These are phyloP conservation scores for Nipponia nippon DNA, from an alignment of 2,113 vertebrate genomes.

Conservation along the genomic window DNA sequence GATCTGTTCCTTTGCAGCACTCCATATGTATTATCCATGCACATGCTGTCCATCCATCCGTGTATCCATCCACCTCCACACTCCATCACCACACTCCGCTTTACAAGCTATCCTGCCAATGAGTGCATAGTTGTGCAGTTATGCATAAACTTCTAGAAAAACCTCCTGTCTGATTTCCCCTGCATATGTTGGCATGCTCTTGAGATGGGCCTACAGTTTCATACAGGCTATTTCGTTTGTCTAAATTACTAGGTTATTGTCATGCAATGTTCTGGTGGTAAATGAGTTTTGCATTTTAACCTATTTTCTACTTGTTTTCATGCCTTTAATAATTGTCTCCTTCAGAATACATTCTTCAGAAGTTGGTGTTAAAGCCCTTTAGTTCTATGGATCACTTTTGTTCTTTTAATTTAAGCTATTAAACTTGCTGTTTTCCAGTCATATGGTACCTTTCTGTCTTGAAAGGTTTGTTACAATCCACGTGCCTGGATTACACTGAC, in stretches of 20 bases:
- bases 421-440: background rate
- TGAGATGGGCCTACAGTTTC: background rate
- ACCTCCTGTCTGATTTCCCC: background rate
- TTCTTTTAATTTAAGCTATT: background rate
- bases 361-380: background rate
- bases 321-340: background rate
- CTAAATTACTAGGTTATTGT: background rate
- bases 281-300: background rate
- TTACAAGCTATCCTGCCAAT: background rate
- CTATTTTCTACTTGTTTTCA: background rate
- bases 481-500: background rate
- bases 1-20: background rate
- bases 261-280: background rate
- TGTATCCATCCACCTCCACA: background rate
- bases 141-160: background rate
- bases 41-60: background rate
- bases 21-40: rapidly evolving
- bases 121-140: background rate
- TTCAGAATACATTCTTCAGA: background rate
- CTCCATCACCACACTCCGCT: background rate
- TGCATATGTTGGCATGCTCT: background rate
- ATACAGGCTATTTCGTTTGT: background rate
- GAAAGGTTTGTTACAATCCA: background rate
- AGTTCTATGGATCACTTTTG: background rate
- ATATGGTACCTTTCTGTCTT: background rate